phyloP scores from a whole-genome alignment of 2,113 vertebrate genomes.

The Carlito syrichta region DNA sequence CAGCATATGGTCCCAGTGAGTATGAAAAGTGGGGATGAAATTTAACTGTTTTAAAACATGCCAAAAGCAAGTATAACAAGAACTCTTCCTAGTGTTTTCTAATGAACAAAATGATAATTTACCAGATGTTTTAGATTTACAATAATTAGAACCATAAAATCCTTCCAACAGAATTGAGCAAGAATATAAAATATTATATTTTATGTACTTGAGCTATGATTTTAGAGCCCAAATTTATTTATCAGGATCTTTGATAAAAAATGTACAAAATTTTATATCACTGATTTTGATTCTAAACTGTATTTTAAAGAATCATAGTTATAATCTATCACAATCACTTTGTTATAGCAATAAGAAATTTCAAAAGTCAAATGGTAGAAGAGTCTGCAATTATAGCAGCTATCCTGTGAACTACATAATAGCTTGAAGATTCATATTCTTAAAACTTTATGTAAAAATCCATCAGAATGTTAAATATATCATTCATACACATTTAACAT shows the following conservation, averaged over 20 bases:
- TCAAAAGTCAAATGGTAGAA: background rate
- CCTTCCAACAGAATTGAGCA: constrained; percentile 39
- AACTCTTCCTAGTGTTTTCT: constrained; percentile 61
- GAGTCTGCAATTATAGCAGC: background rate
- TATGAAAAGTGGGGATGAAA: constrained; percentile 56
- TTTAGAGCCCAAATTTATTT: background rate
- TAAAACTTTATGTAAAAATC: constrained; percentile 5
- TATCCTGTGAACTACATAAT: background rate
- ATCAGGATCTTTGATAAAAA: background rate
- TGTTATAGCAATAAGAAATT: background rate
- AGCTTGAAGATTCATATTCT: background rate
- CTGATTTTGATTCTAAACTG: background rate
- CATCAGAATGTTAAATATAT: constrained; percentile 32
- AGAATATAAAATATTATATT: constrained; percentile 10
- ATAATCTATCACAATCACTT: background rate
- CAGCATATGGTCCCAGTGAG: constrained; percentile 56
- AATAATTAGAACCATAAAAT: constrained; percentile 67
- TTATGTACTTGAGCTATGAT: constrained; percentile 16
- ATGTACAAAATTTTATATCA: background rate
- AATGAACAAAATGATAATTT: constrained; percentile 72
- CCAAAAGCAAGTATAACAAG: constrained; percentile 62
- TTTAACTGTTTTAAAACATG: constrained; percentile 63
- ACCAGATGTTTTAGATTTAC: constrained; percentile 65
- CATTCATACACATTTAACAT: background rate
- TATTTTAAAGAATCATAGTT: background rate